Evolutionary conservation across 2,113 vertebrate genomes (phyloP).

Genomic region (Oreotrochilus melanogaster): DNA sequence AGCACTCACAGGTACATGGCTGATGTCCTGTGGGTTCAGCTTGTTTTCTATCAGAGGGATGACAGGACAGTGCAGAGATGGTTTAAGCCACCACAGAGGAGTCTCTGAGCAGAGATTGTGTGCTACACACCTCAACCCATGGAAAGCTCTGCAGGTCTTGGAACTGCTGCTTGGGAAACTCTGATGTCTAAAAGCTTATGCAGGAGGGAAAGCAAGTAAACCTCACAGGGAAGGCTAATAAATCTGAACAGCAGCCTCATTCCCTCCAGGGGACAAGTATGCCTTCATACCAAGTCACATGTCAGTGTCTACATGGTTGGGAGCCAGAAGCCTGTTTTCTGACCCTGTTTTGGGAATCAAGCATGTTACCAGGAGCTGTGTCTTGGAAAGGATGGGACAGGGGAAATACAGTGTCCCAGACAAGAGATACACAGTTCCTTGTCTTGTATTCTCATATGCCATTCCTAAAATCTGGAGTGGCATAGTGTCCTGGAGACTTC

Average conservation of each 20-base stretch:
- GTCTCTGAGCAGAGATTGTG: neutral
- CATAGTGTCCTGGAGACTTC: neutral
- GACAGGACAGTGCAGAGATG: neutral
- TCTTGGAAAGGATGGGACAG: neutral
- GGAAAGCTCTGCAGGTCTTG: neutral
- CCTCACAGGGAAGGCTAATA: neutral
- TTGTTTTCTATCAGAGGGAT: neutral
- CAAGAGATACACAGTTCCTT: neutral
- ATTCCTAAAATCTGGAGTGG: neutral
- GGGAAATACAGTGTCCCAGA: neutral
- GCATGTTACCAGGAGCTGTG: neutral
- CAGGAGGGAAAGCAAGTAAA: neutral
- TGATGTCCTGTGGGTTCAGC: neutral
- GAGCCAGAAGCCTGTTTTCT: neutral
- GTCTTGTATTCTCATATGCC: neutral
- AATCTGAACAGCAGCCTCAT: neutral
- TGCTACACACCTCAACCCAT: rapidly evolving
- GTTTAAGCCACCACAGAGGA: neutral
- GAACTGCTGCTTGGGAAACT: neutral
- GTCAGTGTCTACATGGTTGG: neutral
- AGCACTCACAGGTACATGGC: neutral
- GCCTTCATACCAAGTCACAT: neutral
- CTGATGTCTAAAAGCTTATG: rapidly evolving
- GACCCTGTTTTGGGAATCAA: neutral
- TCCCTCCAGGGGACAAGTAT: neutral